phyloP scores from a whole-genome alignment of 2,113 vertebrate genomes.

The Nymphicus hollandicus region DNA sequence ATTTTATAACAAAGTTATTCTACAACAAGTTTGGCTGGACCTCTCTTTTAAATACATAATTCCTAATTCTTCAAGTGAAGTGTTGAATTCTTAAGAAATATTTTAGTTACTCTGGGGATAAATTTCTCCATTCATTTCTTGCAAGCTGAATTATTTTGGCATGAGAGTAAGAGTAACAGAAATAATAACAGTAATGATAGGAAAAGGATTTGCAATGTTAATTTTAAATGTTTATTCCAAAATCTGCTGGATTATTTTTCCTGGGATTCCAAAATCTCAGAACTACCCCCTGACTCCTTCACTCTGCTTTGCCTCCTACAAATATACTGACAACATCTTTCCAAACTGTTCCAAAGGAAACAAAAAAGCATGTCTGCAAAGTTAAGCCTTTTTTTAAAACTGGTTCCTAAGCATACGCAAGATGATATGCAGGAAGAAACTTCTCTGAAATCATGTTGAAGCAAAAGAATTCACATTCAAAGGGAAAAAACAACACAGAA shows the following conservation, averaged over 20 bases:
- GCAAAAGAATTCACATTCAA: neutral
- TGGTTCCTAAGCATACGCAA: neutral
- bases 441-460: neutral
- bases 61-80: neutral
- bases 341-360: conserved; percentile 53
- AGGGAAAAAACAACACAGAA: neutral
- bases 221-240: conserved; percentile 49
- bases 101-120: neutral
- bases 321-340: conserved; percentile 53
- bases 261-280: conserved; percentile 33
- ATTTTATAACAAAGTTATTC: neutral
- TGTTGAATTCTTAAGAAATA: neutral
- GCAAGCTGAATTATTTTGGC: neutral
- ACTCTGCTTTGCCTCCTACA: conserved; percentile 35
- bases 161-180: neutral
- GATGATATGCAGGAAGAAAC: neutral
- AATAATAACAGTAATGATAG: neutral
- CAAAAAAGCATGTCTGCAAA: conserved; percentile 20
- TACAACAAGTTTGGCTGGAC: neutral
- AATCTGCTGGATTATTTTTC: conserved; percentile 54
- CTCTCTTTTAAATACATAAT: neutral
- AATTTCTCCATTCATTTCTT: neutral
- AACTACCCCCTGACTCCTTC: conserved; percentile 24
- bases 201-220: conserved; percentile 33
- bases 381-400: neutral